A percentile compares a stretch with the other conserved stretches of the same genome.
Conservation (phyloP, 1,140 invertebrate species). For the Monochamus saltuarius region DNA sequence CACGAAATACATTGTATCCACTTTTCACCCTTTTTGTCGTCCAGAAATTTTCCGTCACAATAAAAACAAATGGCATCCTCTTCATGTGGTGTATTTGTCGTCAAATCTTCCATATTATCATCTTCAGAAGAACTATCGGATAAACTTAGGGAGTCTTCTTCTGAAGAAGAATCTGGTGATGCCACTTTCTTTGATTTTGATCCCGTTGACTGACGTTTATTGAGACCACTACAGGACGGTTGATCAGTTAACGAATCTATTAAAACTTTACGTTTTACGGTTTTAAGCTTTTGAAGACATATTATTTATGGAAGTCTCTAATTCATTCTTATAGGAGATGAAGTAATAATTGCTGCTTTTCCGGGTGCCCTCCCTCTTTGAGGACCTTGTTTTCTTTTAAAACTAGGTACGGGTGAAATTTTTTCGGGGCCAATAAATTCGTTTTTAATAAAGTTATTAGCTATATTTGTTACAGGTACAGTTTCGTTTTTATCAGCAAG, state of each 20-base stretch:
- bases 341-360: neutral
- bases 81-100: too few species aligned
- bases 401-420: neutral
- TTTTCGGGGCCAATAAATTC: neutral
- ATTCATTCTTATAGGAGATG: neutral
- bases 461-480: neutral
- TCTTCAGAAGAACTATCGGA: neutral
- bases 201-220: too few species aligned
- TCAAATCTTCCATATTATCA: neutral
- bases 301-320: neutral
- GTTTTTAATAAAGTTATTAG: neutral
- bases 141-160: neutral
- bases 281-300: neutral
- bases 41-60: too few species aligned
- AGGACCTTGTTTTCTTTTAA: neutral
- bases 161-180: neutral
- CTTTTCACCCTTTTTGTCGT: too few species aligned
- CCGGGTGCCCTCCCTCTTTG: neutral
- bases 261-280: neutral
- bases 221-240: neutral
- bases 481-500: neutral
- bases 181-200: neutral
- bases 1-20: too few species aligned
- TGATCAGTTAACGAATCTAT: neutral
- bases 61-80: too few species aligned